Conservation (phyloP, 2,113 vertebrate species). For the Sturnus vulgaris region DNA sequence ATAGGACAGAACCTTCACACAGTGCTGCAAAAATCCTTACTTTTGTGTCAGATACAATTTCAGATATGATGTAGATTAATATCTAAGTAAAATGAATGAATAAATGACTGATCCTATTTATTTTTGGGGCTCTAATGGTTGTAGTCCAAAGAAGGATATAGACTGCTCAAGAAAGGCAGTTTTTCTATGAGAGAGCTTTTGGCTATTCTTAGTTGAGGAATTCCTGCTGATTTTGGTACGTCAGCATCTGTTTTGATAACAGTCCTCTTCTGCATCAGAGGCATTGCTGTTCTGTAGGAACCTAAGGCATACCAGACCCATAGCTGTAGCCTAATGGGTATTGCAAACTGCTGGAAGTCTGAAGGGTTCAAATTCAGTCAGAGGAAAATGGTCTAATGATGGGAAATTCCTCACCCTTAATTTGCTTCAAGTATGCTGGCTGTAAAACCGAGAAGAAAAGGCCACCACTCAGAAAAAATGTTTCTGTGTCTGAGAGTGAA, state of each 20-base stretch:
- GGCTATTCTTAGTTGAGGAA: conserved; percentile 1
- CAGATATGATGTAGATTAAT: neutral
- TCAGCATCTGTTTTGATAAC: conserved; percentile 7
- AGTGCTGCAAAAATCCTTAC: neutral
- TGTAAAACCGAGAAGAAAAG: neutral
- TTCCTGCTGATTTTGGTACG: conserved; percentile 14
- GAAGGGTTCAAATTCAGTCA: neutral
- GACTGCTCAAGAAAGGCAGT: neutral
- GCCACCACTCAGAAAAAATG: neutral
- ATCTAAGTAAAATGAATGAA: neutral
- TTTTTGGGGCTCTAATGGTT: neutral
- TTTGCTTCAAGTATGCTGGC: neutral
- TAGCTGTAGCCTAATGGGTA: neutral
- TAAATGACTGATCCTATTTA: neutral
- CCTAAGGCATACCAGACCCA: neutral
- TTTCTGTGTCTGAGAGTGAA: neutral
- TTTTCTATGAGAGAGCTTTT: neutral
- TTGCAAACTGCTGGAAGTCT: neutral
- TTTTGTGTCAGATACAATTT: neutral
- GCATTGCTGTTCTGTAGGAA: neutral
- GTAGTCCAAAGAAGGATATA: neutral
- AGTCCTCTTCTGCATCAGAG: neutral
- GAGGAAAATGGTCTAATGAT: neutral
- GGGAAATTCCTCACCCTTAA: neutral
- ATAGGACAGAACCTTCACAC: neutral